Percentiles rank a stretch among this genome's conserved stretches.
These are phyloP conservation scores for Athetis lepigone DNA, from an alignment of 2,888 invertebrate genomes.

Conservation along the genomic window DNA sequence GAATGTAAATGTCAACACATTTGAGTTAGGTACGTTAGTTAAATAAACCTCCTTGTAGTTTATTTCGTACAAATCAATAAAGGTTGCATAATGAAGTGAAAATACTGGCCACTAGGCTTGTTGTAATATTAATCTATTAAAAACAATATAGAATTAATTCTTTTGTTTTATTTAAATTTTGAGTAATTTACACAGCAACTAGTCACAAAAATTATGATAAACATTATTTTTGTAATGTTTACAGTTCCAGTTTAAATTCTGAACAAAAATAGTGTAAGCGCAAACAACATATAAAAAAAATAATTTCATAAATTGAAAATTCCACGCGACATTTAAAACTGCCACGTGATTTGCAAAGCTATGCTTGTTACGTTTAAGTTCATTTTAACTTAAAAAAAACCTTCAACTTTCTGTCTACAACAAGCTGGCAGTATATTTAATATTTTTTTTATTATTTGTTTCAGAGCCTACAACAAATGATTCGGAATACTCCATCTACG, in stretches of 20 bases:
- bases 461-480: slow-evolving; percentile 72
- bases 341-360: too few species aligned
- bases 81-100: slow-evolving; percentile 18
- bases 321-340: too few species aligned
- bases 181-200: slow-evolving; percentile 3
- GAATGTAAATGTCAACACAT: slow-evolving; percentile 10
- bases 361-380: too few species aligned
- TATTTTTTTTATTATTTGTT: slow-evolving; percentile 21
- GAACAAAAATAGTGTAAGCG: too few species aligned
- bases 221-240: too few species aligned
- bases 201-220: background rate
- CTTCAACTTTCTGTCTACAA: too few species aligned
- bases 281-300: too few species aligned
- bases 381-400: too few species aligned
- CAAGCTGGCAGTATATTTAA: too few species aligned
- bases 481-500: slow-evolving; percentile 79
- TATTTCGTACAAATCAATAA: slow-evolving; percentile 14
- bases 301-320: too few species aligned
- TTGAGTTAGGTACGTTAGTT: background rate
- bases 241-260: too few species aligned
- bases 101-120: slow-evolving; percentile 26
- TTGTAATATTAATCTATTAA: slow-evolving; percentile 6
- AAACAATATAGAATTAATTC: slow-evolving; percentile 20
- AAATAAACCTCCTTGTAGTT: slow-evolving; percentile 4
- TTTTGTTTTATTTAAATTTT: slow-evolving; percentile 37